Base-by-base conservation (phyloP, 2,113 vertebrate species). In the Muntiacus reevesi region DNA sequence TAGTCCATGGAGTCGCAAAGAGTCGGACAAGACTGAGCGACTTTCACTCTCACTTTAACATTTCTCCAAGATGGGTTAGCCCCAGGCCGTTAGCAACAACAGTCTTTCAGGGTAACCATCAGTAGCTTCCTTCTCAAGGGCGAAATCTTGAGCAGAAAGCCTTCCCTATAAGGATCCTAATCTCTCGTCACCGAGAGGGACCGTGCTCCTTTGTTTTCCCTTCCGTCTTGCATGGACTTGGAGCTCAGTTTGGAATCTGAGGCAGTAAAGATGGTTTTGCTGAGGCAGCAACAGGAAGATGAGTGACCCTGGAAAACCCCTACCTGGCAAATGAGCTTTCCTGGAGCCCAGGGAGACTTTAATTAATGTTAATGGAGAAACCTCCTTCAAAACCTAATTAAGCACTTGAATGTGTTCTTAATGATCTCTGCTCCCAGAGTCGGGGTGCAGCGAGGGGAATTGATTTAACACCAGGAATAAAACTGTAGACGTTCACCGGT, bases 311-410 rank as follows among this genome's bases (percentile, higher is more conserved):
- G 71, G 92, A 97, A 97, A 93, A 96, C 82, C 96, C 92, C 92
- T 84, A 96, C 95, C 97, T 97, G 85, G 92, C 92, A 84, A 97
- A 94, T 89, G 94, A 90, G 90, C 93, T 94, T 94, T 89, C 91
- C 83, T 11, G 30, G 88, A 91, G 96, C 91, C 71, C 84, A 90
- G 97, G 94, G 97, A 98, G 97, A 97, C 96, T 94, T 97, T 98
- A 98, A 98, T 98, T 98, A 97, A 98, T 98, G 98, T 94, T 97
- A 97, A 97, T 98, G 95, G 97, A 98, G 98, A 97, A 98, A 98
- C 95, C 97, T 96, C 97, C 97, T 97, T 97, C 97, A 98, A 96
- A 98, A 98, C 93, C 96, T 97, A 98, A 97, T 98, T 97, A 98
- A 98, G 97, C 97, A 97, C 95, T 97, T 97, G 82, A 95, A 95